Base-by-base conservation (phyloP, 2,888 invertebrate species). In the Idaea biselata region DNA sequence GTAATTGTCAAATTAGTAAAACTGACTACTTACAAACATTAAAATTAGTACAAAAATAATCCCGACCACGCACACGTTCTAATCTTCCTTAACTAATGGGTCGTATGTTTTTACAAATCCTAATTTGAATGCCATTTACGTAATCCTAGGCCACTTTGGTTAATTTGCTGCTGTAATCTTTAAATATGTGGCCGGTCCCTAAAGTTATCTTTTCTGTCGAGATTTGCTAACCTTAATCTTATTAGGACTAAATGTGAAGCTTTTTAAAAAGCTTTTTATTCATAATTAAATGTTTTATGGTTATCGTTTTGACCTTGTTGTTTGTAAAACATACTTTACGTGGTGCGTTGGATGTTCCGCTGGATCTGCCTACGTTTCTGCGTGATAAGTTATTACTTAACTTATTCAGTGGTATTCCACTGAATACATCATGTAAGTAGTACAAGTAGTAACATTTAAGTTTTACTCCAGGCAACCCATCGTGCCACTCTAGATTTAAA, bases 91-190 rank as follows among this genome's bases (percentile, higher is more conserved):
- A 44, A 58, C 31, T 58, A 16, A 16, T 58, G 33, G 17, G 16
- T 44, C 25, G n/a, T n/a, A 59, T 25, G 54, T 55, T n/a, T 59
- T 59, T 59, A n/a, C 16, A 59, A 25, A 59, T 56, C 18, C n/a
- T 57, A 58, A 61, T 61, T 61, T 53, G 33, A 58, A 58, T 53
- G 31, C 58, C 25, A 58, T 57, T 60, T 33, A 60, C 44, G 61
- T 61, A 61, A 61, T 61, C 61, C 58, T 44, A 18, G 25, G 11
- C 7, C 18, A 56, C 18, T 56, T 18, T 18, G 56, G 18, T 61
- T 75, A 75, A 77, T 73, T 75, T 68, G 61, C 69, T 68, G 66
- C 63, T 68, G 70, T 78, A 78, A 79, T 77, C 76, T 78, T 73
- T 73, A 78, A 77, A 81, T 78, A 73, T 77, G 75, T 76, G 73